A percentile compares a stretch with the other conserved stretches of the same genome.
Evolutionary conservation across 1,140 invertebrate species (phyloP).

Genomic region (Leptopilina clavipes): DNA sequence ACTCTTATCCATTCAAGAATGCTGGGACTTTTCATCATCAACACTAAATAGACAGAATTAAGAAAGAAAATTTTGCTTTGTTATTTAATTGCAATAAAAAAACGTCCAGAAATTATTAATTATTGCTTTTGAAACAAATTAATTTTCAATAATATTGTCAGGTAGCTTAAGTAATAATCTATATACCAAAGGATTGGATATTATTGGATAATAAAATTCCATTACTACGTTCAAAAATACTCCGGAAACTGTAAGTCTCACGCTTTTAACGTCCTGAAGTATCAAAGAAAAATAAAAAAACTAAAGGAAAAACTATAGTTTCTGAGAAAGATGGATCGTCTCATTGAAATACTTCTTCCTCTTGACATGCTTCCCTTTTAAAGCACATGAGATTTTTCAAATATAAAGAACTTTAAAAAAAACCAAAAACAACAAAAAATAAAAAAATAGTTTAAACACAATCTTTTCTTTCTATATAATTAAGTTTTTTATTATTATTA

Average conservation of each 20-base stretch:
- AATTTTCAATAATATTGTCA: too few relatives aligned
- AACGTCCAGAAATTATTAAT: neutral
- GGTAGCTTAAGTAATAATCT: neutral
- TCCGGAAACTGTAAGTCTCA: neutral
- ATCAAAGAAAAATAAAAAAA: constrained; percentile 11
- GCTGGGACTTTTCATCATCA: neutral
- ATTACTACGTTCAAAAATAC: neutral
- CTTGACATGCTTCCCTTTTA: neutral
- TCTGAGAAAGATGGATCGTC: neutral
- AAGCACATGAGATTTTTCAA: constrained; percentile 5
- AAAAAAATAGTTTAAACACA: too few relatives aligned
- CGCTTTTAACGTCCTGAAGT: neutral
- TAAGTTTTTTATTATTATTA: too few relatives aligned
- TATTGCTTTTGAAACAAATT: neutral
- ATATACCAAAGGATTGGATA: neutral
- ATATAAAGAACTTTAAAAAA: neutral
- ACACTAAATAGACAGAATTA: neutral
- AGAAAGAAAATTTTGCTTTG: neutral
- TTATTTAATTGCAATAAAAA: neutral
- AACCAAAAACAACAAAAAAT: too few relatives aligned
- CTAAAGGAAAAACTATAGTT: neutral
- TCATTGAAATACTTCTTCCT: neutral
- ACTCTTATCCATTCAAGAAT: neutral
- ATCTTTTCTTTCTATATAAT: too few relatives aligned
- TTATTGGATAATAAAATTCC: neutral